phyloP scores from a whole-genome alignment of 2,797 vertebrate species.

The Lagodon rhomboides region DNA sequence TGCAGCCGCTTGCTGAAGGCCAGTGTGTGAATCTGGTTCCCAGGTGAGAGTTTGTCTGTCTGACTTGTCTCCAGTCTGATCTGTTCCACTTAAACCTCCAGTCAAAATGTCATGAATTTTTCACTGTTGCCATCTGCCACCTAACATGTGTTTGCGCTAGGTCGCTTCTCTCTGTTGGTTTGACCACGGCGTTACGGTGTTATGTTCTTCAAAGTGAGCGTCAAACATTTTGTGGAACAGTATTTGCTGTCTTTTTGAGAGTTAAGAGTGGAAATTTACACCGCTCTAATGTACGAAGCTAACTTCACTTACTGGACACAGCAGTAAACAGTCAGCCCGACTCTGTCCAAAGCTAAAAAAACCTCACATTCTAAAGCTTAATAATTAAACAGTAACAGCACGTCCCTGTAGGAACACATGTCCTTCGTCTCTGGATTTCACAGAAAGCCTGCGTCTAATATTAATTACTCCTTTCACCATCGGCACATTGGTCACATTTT shows the following conservation, averaged over 20 bases:
- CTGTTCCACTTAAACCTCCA: constrained; percentile 21
- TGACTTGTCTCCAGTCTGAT: constrained; percentile 5
- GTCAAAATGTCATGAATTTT: constrained; percentile 41
- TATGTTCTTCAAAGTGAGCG: background rate
- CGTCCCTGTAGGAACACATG: too few species aligned
- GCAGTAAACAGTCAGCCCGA: background rate
- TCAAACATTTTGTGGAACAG: background rate
- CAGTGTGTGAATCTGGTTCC: background rate
- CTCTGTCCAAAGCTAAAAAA: background rate
- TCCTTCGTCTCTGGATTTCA: too few species aligned
- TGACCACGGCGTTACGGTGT: background rate
- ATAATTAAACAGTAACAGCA: background rate
- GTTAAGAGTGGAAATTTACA: background rate
- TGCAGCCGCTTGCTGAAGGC: constrained; percentile 14
- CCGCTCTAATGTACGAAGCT: background rate
- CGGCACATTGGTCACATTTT: too few species aligned
- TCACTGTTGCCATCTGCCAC: constrained; percentile 37
- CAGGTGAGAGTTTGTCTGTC: constrained; percentile 31
- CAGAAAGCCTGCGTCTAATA: too few species aligned
- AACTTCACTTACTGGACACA: background rate
- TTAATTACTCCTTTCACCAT: too few species aligned
- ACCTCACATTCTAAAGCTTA: background rate
- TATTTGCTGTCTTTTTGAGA: background rate
- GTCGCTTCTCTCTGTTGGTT: background rate
- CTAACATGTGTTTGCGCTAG: background rate